Evolutionary conservation across 2,888 invertebrate species (phyloP).

Genomic region (Sarcophaga rosellei): DNA sequence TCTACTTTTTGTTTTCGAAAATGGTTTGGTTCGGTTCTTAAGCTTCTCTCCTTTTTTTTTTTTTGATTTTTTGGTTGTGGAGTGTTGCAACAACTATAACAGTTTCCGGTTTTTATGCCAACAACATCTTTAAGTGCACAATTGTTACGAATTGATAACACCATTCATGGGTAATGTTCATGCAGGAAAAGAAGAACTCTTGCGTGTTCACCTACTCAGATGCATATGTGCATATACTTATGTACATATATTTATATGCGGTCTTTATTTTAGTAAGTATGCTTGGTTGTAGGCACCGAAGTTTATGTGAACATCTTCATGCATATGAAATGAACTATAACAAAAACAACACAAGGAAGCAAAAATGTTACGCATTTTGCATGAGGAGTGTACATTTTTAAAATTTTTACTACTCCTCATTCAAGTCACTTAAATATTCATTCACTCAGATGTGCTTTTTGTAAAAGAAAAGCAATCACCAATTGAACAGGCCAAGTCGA

Average conservation of each 20-base stretch:
- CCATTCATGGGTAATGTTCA: slow-evolving; percentile 11
- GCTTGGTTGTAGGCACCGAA: background rate
- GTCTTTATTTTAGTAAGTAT: background rate
- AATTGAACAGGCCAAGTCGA: background rate
- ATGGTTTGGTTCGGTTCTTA: background rate
- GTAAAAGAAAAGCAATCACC: background rate
- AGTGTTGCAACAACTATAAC: background rate
- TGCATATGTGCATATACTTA: background rate
- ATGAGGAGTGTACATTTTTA: slow-evolving; percentile 36
- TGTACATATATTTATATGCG: background rate
- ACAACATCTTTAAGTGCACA: slow-evolving; percentile 45
- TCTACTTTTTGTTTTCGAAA: background rate
- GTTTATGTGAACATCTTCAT: slow-evolving; percentile 9
- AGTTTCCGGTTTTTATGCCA: slow-evolving; percentile 20
- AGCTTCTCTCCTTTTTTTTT: background rate
- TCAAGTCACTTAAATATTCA: slow-evolving; percentile 24
- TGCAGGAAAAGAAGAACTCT: background rate
- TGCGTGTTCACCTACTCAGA: background rate
- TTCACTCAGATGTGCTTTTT: background rate
- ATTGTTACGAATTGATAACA: slow-evolving; percentile 43
- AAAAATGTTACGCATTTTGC: slow-evolving; percentile 24
- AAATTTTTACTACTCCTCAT: slow-evolving; percentile 19
- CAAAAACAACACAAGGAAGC: background rate
- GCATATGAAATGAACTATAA: background rate
- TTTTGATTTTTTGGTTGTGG: too few relatives aligned